Conservation (phyloP, 2,888 invertebrate species). For the Dichetophora obliterata region DNA sequence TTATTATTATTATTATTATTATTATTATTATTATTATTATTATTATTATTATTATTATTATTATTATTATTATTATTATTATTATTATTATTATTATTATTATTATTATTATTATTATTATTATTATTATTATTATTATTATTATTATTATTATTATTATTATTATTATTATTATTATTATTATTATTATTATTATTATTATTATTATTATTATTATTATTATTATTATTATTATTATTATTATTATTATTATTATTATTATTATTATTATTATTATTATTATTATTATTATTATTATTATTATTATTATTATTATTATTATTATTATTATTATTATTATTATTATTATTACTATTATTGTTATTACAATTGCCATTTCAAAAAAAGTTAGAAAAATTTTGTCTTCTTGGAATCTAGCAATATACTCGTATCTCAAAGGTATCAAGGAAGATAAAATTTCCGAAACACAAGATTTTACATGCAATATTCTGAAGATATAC, state of each 20-base stretch:
- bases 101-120: not conserved
- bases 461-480: no score
- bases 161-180: not conserved
- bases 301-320: not conserved
- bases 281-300: not conserved
- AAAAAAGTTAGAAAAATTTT: no score
- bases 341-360: not conserved
- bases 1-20: not conserved
- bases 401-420: no score
- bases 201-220: not conserved
- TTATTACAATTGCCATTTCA: not conserved
- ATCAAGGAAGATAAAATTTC: no score
- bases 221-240: not conserved
- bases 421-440: no score
- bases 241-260: not conserved
- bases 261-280: not conserved
- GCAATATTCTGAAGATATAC: no score
- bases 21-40: not conserved
- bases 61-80: not conserved
- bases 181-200: not conserved
- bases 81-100: not conserved
- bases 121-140: not conserved
- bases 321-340: not conserved
- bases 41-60: not conserved
- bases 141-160: not conserved